Base-by-base conservation (phyloP, 2,113 vertebrate species). In the Mobula hypostoma region DNA sequence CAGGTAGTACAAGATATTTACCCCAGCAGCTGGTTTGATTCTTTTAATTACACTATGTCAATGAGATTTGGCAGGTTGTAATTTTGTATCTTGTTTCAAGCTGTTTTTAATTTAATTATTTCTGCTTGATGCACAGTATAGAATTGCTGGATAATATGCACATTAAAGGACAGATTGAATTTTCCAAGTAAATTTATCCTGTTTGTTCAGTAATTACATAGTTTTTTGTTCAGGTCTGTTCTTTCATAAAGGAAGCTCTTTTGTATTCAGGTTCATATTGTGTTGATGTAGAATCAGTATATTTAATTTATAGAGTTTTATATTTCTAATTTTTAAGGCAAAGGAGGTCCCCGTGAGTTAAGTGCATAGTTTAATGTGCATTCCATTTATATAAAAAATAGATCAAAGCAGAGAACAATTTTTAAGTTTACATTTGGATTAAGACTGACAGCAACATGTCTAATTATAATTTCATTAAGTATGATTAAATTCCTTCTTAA, bases 71-170 rank as follows among this genome's bases (percentile, higher is more conserved):
- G 40, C 91, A 93, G 91, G 24, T 19, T 72, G 5, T 72, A 93
- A 93, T 93, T 74, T 93, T 56, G 70, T 76, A 76, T 74, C 40
- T 27, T 93, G 68, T 93, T 93, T 93, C 5, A 93, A 93, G 91
- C 12, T 93, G 91, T 56, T 93, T 76, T 76, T 56, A 92, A 93
- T 93, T 93, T 74, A 74, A 76, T 74, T 93, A 72, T 93, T 5
- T 11, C 36, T 74, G 24, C 68, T 72, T 74, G 3, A 29, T 72
- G 36, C 70, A 93, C 5, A 93, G 21, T 93, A 29, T 27, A 56
- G 7, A 93, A 11, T 74, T 74, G 11, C 36, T 74, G 91, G 21
- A 76, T 93, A 56, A 74, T 56, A 74, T 40, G 91, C 40, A 36
- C 70, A 40, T 76, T 29, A 56, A 48, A 93, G 29, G 29, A 32